phyloP scores from a whole-genome alignment of 2,888 invertebrate genomes.

The Megastigmus dorsalis region DNA sequence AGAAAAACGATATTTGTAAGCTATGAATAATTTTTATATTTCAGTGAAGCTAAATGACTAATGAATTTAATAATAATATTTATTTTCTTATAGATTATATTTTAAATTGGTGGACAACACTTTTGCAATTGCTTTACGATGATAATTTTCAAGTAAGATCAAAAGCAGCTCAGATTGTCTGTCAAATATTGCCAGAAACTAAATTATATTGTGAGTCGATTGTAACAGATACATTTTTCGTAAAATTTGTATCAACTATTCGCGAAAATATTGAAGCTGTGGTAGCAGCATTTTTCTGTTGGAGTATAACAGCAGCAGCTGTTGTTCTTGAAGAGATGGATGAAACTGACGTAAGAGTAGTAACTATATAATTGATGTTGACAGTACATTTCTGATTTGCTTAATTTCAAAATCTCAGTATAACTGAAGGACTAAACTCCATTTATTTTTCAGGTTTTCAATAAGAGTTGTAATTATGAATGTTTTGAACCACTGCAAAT shows the following conservation, averaged over 20 bases:
- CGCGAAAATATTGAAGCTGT: constrained; percentile 54
- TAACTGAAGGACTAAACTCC: neutral
- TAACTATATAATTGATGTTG: constrained; percentile 1
- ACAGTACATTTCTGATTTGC: constrained; percentile 9
- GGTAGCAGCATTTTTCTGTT: constrained; percentile 65
- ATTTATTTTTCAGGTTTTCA: constrained; percentile 64
- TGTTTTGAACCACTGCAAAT: constrained; percentile 66
- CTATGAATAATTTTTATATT: constrained; percentile 21
- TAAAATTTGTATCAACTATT: constrained; percentile 59
- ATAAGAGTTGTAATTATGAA: constrained; percentile 68
- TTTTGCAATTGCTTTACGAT: constrained; percentile 67
- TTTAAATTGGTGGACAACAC: constrained; percentile 69
- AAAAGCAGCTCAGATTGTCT: constrained; percentile 59
- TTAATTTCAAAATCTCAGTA: constrained; percentile 17
- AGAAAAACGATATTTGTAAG: constrained; percentile 55
- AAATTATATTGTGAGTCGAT: constrained; percentile 57
- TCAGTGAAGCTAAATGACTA: neutral
- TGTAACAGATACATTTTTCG: constrained; percentile 61
- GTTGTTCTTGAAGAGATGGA: constrained; percentile 68
- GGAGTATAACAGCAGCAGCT: constrained; percentile 65
- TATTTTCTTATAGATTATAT: constrained; percentile 41
- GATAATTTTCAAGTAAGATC: constrained; percentile 64
- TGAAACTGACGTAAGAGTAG: constrained; percentile 66
- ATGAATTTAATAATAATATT: neutral
- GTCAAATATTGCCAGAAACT: constrained; percentile 54